phyloP scores from a whole-genome alignment of 1,140 invertebrate species.

The Apolygus lucorum region DNA sequence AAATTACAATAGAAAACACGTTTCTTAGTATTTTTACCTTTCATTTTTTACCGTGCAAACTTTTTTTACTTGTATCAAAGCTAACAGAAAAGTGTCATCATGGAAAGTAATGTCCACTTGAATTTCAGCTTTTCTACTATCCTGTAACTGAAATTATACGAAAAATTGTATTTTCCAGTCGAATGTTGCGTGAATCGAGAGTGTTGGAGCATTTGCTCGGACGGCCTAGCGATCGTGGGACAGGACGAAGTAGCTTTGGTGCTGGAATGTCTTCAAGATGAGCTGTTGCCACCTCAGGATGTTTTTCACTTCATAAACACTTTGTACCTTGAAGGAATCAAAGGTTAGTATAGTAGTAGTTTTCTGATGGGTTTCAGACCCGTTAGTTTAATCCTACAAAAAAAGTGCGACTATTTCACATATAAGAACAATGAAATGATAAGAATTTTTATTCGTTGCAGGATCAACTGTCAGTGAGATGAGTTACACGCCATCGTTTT shows the following conservation, averaged over 20 bases:
- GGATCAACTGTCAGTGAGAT: conserved; percentile 63
- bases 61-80: too few species aligned
- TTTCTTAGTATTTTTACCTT: too few species aligned
- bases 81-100: too few species aligned
- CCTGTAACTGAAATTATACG: too few species aligned
- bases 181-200: conserved; percentile 71
- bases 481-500: conserved; percentile 55
- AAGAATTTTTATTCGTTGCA: conserved; percentile 37
- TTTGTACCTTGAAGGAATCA: conserved; percentile 67
- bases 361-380: too few species aligned
- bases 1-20: too few species aligned
- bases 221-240: conserved; percentile 69
- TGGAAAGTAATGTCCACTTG: too few species aligned
- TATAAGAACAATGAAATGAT: conserved; percentile 1
- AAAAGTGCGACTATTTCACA: neutral
- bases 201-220: conserved; percentile 73
- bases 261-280: conserved; percentile 61
- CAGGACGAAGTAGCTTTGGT: conserved; percentile 79
- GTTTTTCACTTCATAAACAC: conserved; percentile 66
- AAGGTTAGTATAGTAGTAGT: conserved; percentile 58
- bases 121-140: too few species aligned
- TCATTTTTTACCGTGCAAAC: too few species aligned
- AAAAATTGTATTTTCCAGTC: conserved; percentile 52
- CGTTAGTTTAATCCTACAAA: conserved; percentile 17
- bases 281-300: conserved; percentile 61